Evolutionary conservation across 2,113 vertebrate species (phyloP).

Genomic region (Xiphophorus maculatus): DNA sequence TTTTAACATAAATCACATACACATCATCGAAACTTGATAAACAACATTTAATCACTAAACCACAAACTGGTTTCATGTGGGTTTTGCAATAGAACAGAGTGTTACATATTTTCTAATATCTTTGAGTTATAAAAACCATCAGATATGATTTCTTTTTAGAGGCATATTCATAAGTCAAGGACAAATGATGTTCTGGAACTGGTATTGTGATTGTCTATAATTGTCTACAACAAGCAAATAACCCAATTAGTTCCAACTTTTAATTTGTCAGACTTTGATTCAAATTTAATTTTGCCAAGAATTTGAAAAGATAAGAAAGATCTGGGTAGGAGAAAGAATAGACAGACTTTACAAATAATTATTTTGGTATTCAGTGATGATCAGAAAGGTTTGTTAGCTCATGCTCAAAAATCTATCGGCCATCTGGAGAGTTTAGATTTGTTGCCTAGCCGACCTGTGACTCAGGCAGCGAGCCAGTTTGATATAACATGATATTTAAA

Average conservation of each 20-base stretch:
- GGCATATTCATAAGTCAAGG: background rate
- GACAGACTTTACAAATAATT: background rate
- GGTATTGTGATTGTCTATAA: background rate
- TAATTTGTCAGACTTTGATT: background rate
- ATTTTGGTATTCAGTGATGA: conserved; percentile 41
- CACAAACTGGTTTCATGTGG: background rate
- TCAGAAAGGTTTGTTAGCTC: conserved; percentile 27
- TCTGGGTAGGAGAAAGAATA: background rate
- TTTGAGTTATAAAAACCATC: background rate
- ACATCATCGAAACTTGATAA: conserved; percentile 1
- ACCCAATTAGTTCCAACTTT: no score
- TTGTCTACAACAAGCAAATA: background rate
- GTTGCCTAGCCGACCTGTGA: conserved; percentile 52
- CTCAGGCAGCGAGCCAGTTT: conserved; percentile 55
- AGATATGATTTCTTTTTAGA: background rate
- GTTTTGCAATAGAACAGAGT: background rate
- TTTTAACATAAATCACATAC: background rate
- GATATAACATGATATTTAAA: conserved; percentile 50
- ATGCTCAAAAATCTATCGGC: conserved; percentile 39
- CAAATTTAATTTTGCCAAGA: background rate
- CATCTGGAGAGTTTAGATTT: conserved; percentile 60
- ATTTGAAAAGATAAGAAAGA: background rate
- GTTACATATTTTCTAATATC: background rate
- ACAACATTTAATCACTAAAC: conserved; percentile 4
- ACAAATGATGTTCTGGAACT: background rate